These are phyloP conservation scores for Craniophora ligustri DNA, from an alignment of 2,888 invertebrate species.

Conservation along the genomic window DNA sequence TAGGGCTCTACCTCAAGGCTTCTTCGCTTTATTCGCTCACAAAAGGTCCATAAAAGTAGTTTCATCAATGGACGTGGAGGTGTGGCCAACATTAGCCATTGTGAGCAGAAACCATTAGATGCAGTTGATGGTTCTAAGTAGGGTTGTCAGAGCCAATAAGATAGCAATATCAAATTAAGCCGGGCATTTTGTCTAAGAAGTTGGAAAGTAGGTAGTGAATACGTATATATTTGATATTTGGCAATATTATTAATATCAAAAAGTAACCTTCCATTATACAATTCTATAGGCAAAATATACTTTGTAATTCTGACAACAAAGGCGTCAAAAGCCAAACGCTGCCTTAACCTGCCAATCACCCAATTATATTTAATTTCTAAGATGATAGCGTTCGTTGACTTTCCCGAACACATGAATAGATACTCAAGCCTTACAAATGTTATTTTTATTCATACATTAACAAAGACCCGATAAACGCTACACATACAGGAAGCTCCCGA, in stretches of 20 bases:
- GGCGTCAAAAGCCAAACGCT: neutral
- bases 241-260: no score
- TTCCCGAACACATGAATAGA: constrained; percentile 34
- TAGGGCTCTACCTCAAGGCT: neutral
- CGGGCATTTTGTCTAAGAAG: constrained; percentile 12
- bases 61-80: constrained; percentile 31
- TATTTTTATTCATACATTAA: constrained; percentile 46
- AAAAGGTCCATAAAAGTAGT: constrained; percentile 41
- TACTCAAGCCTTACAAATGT: constrained; percentile 49
- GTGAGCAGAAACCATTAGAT: constrained; percentile 45
- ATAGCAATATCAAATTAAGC: constrained; percentile 35
- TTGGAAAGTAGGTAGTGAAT: neutral
- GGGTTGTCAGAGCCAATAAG: constrained; percentile 38
- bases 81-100: constrained; percentile 35
- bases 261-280: neutral
- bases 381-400: constrained; percentile 9
- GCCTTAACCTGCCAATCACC: neutral
- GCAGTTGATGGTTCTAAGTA: constrained; percentile 30
- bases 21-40: constrained; percentile 23
- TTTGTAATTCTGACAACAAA: neutral
- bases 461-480: constrained; percentile 37
- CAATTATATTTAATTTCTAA: constrained; percentile 19
- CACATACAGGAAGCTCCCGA: constrained; percentile 30
- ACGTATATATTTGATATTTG: no score
- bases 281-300: neutral